Base-by-base conservation (phyloP, 2,888 invertebrate species). In the Sesia bembeciformis region DNA sequence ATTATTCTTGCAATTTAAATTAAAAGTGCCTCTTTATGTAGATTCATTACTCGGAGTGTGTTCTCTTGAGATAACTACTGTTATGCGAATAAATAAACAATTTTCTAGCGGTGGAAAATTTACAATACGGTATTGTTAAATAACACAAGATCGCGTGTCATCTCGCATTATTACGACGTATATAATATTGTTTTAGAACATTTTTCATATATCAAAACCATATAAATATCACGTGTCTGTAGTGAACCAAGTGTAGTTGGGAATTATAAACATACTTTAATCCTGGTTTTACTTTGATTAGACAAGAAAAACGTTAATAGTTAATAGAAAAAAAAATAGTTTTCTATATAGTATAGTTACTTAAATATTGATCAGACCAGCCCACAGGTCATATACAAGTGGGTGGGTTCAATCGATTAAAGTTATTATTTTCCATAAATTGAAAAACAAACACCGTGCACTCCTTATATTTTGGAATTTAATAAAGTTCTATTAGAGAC, bases 81-180 rank as follows among this genome's bases (percentile, higher is more conserved):
- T 72, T 77, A 68, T 66, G 68, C 62, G 65, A 70, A 67, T 68
- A 70, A 67, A 69, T 67, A 80, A 79, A 78, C 71, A 76, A 68
- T 74, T 77, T 76, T 73, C 75, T 75, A 62, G 63, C 58, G 59
- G 72, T 84, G 83, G 84, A 84, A 86, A 85, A 78, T 80, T 82
- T 81, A 74, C 74, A 68, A 69, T 66, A 53, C 66, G 63, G 67
- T 66, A 73, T 78, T 78, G 74, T 78, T 72, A 55, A 57, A 57
- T 57, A 55, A 56, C 54, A 57, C 50, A 39, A 49, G 59, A 62
- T 76, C 65, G 81, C 81, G 77, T 82, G 81, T 72, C 79, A 64
- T 60, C 57, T 62, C 58, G 67, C 65, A 74, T 78, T 70, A 68
- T 6, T 50, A 23, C 8, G 46, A 46, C 7, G 8, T 7, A 46